phyloP scores from a whole-genome alignment of 2,797 vertebrate genomes.

The Syngnathus rostellatus region DNA sequence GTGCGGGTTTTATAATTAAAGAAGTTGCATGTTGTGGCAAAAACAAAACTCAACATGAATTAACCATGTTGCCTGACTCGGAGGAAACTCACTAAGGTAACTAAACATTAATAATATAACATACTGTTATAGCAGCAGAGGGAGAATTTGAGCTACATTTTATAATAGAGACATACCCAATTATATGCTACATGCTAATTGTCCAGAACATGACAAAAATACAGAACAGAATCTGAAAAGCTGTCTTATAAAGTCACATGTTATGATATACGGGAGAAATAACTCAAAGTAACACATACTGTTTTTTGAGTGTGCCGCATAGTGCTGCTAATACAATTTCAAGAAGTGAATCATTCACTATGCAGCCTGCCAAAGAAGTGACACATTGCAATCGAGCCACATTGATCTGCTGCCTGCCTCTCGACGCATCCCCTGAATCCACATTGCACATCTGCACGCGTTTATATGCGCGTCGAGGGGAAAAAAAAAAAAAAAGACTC shows the following conservation, averaged over 20 bases:
- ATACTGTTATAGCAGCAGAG: no score
- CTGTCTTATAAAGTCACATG: background rate
- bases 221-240: background rate
- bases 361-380: constrained; percentile 29
- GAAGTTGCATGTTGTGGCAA: background rate
- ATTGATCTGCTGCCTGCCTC: constrained; percentile 13
- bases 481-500: constrained; percentile 13
- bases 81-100: no score
- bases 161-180: no score
- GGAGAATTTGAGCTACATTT: no score
- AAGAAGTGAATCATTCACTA: constrained; percentile 27
- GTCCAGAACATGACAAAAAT: background rate
- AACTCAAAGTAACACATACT: constrained; percentile 26
- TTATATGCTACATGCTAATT: background rate
- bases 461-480: constrained; percentile 6
- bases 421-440: constrained; percentile 4
- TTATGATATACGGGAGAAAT: constrained; percentile 35
- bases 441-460: constrained; percentile 11
- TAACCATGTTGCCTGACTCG: no score
- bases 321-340: constrained; percentile 21
- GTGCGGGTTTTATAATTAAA: no score
- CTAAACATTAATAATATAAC: no score
- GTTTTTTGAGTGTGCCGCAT: constrained; percentile 18
- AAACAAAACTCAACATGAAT: no score
- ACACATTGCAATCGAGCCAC: constrained; percentile 33